Evolutionary conservation across 2,888 invertebrate species (phyloP).

Genomic region (Eutolmus rufibarbis): DNA sequence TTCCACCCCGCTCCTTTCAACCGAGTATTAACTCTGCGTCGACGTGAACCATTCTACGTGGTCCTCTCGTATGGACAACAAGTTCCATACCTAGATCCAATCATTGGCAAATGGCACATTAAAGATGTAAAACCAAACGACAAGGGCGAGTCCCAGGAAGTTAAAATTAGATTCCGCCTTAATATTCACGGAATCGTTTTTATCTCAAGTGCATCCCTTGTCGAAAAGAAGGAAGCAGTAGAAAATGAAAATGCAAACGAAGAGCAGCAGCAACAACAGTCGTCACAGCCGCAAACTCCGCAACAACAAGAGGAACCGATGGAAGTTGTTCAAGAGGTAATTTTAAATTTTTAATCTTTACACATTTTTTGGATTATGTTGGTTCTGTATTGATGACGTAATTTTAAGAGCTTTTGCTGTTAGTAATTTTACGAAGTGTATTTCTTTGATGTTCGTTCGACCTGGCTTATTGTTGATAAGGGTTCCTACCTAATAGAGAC

Average conservation of each 20-base stretch:
- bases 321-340: slow-evolving; percentile 55
- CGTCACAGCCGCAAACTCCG: slow-evolving; percentile 59
- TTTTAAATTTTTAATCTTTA: not conserved
- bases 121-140: slow-evolving; percentile 84
- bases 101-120: slow-evolving; percentile 84
- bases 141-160: slow-evolving; percentile 91
- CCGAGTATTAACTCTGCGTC: slow-evolving; percentile 91
- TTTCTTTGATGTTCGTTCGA: not conserved
- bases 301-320: slow-evolving; percentile 63
- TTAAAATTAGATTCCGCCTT: slow-evolving; percentile 94
- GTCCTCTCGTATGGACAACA: slow-evolving; percentile 81
- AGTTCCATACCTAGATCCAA: slow-evolving; percentile 77
- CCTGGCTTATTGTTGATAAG: not conserved
- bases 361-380: not conserved
- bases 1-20: slow-evolving; percentile 93
- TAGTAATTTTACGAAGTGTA: not conserved
- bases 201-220: slow-evolving; percentile 84
- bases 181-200: slow-evolving; percentile 93
- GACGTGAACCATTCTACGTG: slow-evolving; percentile 86
- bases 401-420: not conserved
- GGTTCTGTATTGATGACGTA: slow-evolving; percentile 36
- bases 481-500: not conserved
- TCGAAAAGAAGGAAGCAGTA: slow-evolving; percentile 72
- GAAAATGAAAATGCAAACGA: slow-evolving; percentile 49
- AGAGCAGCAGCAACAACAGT: slow-evolving; percentile 50